Percentiles rank a stretch among this genome's conserved stretches.
Conservation (phyloP, 2,113 vertebrate genomes). For the Hypomesus transpacificus region DNA sequence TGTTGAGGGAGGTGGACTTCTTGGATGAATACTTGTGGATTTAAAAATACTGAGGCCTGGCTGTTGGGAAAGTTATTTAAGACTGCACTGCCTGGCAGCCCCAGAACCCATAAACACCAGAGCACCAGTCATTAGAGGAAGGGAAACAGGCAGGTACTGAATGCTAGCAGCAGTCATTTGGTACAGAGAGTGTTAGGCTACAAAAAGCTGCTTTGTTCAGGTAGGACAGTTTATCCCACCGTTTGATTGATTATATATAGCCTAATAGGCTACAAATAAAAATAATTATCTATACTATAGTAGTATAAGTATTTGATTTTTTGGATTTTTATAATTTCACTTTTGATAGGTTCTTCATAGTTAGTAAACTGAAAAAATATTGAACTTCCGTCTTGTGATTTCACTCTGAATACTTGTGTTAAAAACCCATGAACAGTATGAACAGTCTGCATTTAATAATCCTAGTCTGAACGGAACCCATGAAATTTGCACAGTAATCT, state of each 20-base stretch:
- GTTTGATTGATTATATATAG: too few species aligned
- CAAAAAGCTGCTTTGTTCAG: conserved; percentile 26
- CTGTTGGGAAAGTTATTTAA: conserved; percentile 17
- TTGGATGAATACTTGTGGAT: conserved; percentile 15
- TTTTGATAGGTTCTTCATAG: too few species aligned
- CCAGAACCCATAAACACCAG: conserved; percentile 7
- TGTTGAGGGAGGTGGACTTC: conserved; percentile 2
- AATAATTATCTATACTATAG: too few species aligned
- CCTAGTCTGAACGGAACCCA: conserved; percentile 31
- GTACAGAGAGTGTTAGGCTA: neutral
- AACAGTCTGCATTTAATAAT: conserved; percentile 43
- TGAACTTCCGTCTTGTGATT: too few species aligned
- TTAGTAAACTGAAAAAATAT: too few species aligned
- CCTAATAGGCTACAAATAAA: too few species aligned
- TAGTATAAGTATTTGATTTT: too few species aligned
- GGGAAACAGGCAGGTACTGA: neutral
- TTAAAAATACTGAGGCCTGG: conserved; percentile 28
- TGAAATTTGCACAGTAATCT: neutral
- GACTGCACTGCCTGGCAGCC: conserved; percentile 24
- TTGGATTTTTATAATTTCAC: too few species aligned
- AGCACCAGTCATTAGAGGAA: conserved; percentile 17
- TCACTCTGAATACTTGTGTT: too few species aligned
- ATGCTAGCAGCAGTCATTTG: neutral
- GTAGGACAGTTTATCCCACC: conserved; percentile 22
- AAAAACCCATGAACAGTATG: neutral